Evolutionary conservation across 1,140 invertebrate species (phyloP).

Genomic region (Caerostris darwini): DNA sequence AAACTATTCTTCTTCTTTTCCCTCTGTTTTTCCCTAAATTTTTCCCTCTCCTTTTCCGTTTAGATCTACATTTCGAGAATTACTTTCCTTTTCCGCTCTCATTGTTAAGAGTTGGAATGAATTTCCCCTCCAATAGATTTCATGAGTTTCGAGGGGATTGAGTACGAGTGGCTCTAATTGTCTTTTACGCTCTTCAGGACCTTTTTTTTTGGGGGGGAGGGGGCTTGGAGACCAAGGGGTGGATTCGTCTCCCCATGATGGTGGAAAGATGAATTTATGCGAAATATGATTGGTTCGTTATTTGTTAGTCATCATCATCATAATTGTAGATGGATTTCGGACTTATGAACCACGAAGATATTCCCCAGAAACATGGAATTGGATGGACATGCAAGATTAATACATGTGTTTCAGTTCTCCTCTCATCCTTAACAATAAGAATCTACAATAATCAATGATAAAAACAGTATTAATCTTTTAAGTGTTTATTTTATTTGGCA

Average conservation of each 20-base stretch:
- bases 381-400: too few relatives aligned
- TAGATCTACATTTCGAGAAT: conserved; percentile 74
- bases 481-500: too few relatives aligned
- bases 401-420: too few relatives aligned
- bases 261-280: conserved; percentile 15
- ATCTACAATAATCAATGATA: too few relatives aligned
- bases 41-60: not conserved
- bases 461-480: too few relatives aligned
- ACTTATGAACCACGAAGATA: not conserved
- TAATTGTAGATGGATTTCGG: conserved; percentile 6
- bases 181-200: not conserved
- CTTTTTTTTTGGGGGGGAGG: too few relatives aligned
- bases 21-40: not conserved
- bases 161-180: conserved; percentile 54
- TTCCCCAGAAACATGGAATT: not conserved
- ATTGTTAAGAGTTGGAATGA: conserved; percentile 63
- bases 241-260: not conserved
- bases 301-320: not conserved
- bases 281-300: conserved; percentile 20
- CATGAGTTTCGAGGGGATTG: conserved; percentile 57
- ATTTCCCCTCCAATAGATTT: conserved; percentile 63
- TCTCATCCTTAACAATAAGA: too few relatives aligned
- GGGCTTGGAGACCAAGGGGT: too few relatives aligned
- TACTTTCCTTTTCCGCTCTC: conserved; percentile 65
- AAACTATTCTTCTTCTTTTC: conserved; percentile 48